Base-by-base conservation (phyloP, 2,113 vertebrate genomes). In the Dromaius novaehollandiae region DNA sequence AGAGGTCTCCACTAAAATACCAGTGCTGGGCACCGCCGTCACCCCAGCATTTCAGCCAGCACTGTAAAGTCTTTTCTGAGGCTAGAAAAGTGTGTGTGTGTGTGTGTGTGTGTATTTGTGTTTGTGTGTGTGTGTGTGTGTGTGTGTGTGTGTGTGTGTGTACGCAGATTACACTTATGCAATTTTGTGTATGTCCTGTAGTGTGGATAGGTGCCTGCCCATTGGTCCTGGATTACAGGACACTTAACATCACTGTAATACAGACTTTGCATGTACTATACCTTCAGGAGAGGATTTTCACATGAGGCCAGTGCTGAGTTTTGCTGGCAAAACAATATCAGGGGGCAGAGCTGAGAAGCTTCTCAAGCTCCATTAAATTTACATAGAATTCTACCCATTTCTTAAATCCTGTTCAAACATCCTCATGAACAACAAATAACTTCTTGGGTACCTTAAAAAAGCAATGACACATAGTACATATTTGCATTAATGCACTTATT, bases 351-450 rank as follows among this genome's bases (percentile, higher is more conserved):
- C 13, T n/a, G 51, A 92, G 87, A 56, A 94, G 32, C 25, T 68
- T 65, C 90, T 73, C 76, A 93, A 65, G 34, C 55, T 91, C 82
- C 85, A 38, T n/a, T 94, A 82, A 91, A 46, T 77, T 71, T 94
- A 50, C 26, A 44, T 20, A 40, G 58, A 11, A 25, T 88, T 61
- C 20, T 70, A 88, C 11, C 16, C 17, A 20, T 90, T 91, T 70
- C 84, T 75, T 93, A 92, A 94, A 88, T 74, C 74, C 42, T 55
- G 8, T 86, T 79, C 82, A 81, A 96, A 92, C 34, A 91, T 71
- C 58, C 38, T 89, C 4, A 0, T 71, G 60, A 74, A 87, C 65
- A 93, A 56, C 24, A 94, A 91, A 92, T 53, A 95, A 53, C 24
- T 81, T 69, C 42, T 30, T 17, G 0, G 0, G 26, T 68, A 38